These are phyloP conservation scores for Manis javanica DNA, from an alignment of 2,797 vertebrate species.

Conservation along the genomic window DNA sequence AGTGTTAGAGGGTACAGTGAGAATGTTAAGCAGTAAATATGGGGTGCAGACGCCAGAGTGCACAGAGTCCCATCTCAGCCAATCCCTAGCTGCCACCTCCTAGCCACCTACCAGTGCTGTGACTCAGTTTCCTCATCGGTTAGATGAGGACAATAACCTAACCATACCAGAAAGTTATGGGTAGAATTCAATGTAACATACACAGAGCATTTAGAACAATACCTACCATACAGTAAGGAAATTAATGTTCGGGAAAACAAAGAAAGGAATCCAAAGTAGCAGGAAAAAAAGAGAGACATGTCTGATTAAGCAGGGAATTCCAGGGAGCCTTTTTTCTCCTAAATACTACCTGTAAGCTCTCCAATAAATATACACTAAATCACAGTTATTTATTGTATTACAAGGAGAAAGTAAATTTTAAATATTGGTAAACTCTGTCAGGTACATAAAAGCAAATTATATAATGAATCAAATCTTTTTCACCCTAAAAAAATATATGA, in stretches of 20 bases:
- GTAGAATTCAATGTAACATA: neutral
- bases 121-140: neutral
- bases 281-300: neutral
- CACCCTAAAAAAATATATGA: neutral
- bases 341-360: neutral
- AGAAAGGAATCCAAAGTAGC: neutral
- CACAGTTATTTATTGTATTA: neutral
- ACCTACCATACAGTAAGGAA: neutral
- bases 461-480: neutral
- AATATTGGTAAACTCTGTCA: neutral
- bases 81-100: neutral
- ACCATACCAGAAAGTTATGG: neutral
- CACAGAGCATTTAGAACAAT: neutral
- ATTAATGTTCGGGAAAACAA: neutral
- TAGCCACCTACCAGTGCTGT: neutral
- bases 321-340: neutral
- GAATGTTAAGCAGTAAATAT: fast-evolving
- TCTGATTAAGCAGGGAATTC: neutral
- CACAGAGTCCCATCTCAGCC: neutral
- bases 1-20: neutral
- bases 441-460: neutral
- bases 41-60: neutral
- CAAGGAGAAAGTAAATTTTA: neutral
- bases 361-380: neutral
- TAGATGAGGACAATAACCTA: neutral